Conservation (phyloP, 2,113 vertebrate genomes). For the Myotis yumanensis region DNA sequence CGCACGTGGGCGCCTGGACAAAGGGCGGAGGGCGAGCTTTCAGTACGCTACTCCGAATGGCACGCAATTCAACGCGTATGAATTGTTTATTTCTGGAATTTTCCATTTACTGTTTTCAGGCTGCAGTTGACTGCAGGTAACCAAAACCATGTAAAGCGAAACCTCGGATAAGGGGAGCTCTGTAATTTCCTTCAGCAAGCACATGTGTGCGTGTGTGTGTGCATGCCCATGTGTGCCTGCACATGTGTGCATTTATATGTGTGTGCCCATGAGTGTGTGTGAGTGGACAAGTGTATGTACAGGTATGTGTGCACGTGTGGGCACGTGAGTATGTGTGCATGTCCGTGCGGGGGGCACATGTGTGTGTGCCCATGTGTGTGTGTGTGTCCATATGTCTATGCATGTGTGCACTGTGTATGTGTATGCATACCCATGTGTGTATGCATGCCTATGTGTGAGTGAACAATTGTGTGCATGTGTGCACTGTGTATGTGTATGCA, state of each 20-base stretch:
- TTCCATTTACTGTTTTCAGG: neutral
- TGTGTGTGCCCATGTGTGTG: neutral
- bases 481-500: no score
- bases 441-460: rapidly evolving
- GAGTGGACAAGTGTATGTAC: neutral
- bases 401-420: rapidly evolving
- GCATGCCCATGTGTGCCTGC: neutral
- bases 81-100: neutral
- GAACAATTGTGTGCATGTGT: no score
- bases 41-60: neutral
- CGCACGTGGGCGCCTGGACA: neutral
- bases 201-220: no score
- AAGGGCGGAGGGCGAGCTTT: neutral
- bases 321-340: neutral
- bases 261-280: neutral
- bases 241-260: neutral
- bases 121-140: neutral
- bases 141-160: neutral
- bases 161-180: neutral
- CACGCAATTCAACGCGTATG: neutral
- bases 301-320: neutral
- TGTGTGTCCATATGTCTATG: neutral
- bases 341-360: neutral
- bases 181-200: neutral
- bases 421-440: rapidly evolving